These are phyloP conservation scores for Pristionchus arcanus DNA, from an alignment of 2,888 invertebrate genomes.

Conservation along the genomic window DNA sequence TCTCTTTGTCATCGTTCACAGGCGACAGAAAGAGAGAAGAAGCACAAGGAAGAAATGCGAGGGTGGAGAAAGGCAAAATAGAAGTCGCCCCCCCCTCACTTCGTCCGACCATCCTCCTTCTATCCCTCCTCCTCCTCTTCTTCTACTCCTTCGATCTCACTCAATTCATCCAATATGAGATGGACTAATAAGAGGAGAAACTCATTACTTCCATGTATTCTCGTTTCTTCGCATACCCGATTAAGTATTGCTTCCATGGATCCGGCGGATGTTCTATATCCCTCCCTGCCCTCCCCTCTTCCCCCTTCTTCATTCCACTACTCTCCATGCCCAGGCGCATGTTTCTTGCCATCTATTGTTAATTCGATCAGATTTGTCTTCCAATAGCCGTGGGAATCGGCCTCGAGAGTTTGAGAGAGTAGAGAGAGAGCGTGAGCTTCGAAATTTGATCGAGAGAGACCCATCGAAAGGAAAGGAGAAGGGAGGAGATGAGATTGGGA, in stretches of 20 bases:
- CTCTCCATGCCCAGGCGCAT: background rate
- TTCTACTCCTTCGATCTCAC: background rate
- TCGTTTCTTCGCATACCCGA: background rate
- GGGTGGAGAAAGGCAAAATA: slow-evolving; percentile 48
- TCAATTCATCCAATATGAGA: slow-evolving; percentile 52
- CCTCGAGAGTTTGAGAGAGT: slow-evolving; percentile 37
- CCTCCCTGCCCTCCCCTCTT: background rate
- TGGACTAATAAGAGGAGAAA: slow-evolving; percentile 48
- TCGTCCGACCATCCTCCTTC: background rate
- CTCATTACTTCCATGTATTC: slow-evolving; percentile 51
- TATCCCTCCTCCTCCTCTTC: background rate
- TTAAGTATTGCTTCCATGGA: slow-evolving; percentile 2
- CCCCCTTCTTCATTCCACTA: background rate
- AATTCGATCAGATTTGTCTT: slow-evolving; percentile 50
- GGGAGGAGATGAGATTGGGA: slow-evolving; percentile 23
- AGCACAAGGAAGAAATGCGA: slow-evolving; percentile 41
- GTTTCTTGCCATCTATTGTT: slow-evolving; percentile 2
- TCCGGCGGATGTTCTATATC: background rate
- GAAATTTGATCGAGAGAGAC: slow-evolving; percentile 50
- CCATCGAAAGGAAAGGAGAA: slow-evolving; percentile 34
- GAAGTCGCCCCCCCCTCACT: slow-evolving; percentile 22
- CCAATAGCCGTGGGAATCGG: slow-evolving; percentile 47
- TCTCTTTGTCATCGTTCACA: slow-evolving; percentile 35
- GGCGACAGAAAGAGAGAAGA: slow-evolving; percentile 47
- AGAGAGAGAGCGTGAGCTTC: slow-evolving; percentile 43